Conservation (phyloP, 2,888 invertebrate genomes). For the Xestia c-nigrum region DNA sequence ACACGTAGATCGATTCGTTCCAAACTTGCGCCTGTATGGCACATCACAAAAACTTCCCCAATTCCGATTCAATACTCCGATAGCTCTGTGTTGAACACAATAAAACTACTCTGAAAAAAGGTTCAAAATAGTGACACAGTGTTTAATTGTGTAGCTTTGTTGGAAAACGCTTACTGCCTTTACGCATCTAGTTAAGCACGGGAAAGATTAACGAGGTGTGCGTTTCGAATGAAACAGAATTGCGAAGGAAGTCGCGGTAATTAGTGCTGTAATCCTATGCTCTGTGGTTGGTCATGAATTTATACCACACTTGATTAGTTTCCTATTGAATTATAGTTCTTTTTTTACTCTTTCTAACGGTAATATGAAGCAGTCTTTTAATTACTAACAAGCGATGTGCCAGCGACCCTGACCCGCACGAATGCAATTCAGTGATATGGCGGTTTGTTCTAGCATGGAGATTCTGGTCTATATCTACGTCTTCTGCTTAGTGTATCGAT, state of each 20-base stretch:
- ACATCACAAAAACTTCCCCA: conserved; percentile 79
- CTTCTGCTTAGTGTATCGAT: too few species aligned
- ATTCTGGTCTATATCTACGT: not conserved
- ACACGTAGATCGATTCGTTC: conserved; percentile 87
- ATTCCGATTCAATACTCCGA: conserved; percentile 73
- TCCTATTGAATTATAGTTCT: conserved; percentile 56
- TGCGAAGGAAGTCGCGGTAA: conserved; percentile 76
- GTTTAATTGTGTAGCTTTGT: conserved; percentile 63
- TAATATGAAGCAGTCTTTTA: conserved; percentile 15
- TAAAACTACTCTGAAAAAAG: conserved; percentile 65
- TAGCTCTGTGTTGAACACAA: conserved; percentile 67
- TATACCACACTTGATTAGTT: conserved; percentile 70
- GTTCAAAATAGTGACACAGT: conserved; percentile 52
- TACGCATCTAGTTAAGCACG: conserved; percentile 73
- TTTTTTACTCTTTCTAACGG: conserved; percentile 6
- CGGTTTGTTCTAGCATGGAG: not conserved
- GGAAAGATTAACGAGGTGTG: conserved; percentile 77
- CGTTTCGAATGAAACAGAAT: conserved; percentile 75
- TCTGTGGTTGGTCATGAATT: conserved; percentile 72
- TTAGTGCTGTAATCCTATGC: conserved; percentile 73
- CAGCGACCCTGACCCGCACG: too few species aligned
- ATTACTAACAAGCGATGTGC: not conserved
- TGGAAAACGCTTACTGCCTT: conserved; percentile 68
- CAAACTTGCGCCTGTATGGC: conserved; percentile 78
- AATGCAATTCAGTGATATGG: not conserved